Evolutionary conservation across 30 jellyfish, hydroid and myxozoan species (phyloP), one percentile per base, ranked within the genome.

Genomic region (Catostylus mosaicus): DNA sequence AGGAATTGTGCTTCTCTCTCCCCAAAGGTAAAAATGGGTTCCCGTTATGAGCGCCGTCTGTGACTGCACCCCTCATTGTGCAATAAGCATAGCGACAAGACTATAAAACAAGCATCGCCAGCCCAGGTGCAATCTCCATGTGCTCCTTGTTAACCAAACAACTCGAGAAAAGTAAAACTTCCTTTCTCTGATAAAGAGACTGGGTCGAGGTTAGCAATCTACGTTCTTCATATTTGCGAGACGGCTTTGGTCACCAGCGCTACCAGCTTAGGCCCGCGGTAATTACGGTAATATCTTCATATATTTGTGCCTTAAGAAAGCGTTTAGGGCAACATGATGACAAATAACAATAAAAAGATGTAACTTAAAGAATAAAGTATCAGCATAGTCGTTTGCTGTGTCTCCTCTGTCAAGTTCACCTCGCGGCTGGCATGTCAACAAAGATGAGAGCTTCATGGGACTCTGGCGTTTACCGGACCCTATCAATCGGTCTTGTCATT

Each of bases 191-290:
- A 59, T 29, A 29, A 32, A 33, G 19, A 32, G 60, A 8, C 72
- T 72, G 84, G 84, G 72, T 11, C 84, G 72, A 72, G 72, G 14
- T 19, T 10, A 1, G 34, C 34, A 6, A 19, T 40, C 29, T 45
- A 23, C 67, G 66, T 37, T 47, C n/a, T 12, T 74, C 85, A 74
- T 74, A 19, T 66, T 74, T 74, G 61, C 37, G 54, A 26, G 31
- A n/a, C 23, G 31, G 12, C 31, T 50, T 74, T 57, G 63, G 85
- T 74, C 85, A 74, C 85, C 74, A 74, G 74, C 85, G 85, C 51
- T 20, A 74, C 85, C 50, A 24, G 14, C 66, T 54, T 74, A 74
- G 85, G 85, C 85, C 85, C 60, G 16, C 10, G 33, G 59, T 6
- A 1, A 19, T n/a, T 22, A 33, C 29, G 57, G 33, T 19, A 45